Evolutionary conservation across 2,113 vertebrate species (phyloP).

Genomic region (Morone chrysops): DNA sequence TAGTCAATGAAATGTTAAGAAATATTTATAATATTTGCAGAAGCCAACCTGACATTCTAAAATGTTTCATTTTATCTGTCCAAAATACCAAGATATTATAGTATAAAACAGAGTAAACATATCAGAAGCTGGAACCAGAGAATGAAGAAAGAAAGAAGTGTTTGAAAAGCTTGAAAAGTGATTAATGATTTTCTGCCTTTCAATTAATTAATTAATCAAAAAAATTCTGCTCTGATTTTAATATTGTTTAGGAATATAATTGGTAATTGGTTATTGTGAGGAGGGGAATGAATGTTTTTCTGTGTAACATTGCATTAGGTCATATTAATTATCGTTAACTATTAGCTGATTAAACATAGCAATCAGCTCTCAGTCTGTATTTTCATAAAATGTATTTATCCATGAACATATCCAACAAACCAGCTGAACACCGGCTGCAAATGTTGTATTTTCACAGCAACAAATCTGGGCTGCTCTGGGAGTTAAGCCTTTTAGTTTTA

Average conservation of each 20-base stretch:
- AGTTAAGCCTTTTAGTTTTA: constrained; percentile 35
- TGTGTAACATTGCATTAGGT: too few species aligned
- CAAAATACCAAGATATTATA: not conserved
- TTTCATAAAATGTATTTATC: not conserved
- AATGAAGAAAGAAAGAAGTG: not conserved
- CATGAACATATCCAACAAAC: constrained; percentile 1
- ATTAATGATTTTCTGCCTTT: too few species aligned
- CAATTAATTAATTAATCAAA: not conserved
- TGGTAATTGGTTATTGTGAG: not conserved
- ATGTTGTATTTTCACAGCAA: constrained; percentile 28
- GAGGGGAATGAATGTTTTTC: not conserved
- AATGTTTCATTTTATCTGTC: not conserved
- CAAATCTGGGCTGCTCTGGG: constrained; percentile 36
- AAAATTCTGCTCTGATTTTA: not conserved
- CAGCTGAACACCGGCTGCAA: not conserved
- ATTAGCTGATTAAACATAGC: not conserved
- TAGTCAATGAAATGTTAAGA: not conserved
- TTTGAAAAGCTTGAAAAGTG: too few species aligned
- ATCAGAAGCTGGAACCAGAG: not conserved
- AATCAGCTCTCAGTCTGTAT: not conserved
- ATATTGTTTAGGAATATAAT: not conserved
- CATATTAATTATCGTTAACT: not conserved
- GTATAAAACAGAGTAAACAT: too few species aligned
- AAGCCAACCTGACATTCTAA: not conserved
- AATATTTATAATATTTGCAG: not conserved